phyloP scores from a whole-genome alignment of 1,140 invertebrate species.

The Colletes latitarsis region DNA sequence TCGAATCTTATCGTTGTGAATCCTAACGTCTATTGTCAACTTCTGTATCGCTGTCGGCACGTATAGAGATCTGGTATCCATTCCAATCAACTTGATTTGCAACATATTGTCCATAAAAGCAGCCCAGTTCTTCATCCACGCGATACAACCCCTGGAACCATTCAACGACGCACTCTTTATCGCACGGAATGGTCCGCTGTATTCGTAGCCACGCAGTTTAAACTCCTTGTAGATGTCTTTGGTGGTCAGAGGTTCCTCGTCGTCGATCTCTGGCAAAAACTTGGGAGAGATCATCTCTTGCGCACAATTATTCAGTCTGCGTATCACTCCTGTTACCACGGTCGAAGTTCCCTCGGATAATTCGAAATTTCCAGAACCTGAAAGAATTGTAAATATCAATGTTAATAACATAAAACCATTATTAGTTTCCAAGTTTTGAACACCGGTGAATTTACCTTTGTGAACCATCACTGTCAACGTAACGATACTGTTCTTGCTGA shows the following conservation, averaged over 20 bases:
- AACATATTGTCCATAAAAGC: slow-evolving; percentile 96
- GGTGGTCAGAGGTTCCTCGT: slow-evolving; percentile 78
- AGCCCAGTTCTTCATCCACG: slow-evolving; percentile 93
- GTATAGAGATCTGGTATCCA: slow-evolving; percentile 88
- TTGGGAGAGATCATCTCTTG: slow-evolving; percentile 68
- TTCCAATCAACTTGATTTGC: slow-evolving; percentile 90
- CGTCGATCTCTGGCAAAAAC: slow-evolving; percentile 39
- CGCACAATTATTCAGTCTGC: slow-evolving; percentile 78
- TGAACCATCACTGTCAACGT: slow-evolving; percentile 92
- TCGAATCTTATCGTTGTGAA: slow-evolving; percentile 82
- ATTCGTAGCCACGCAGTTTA: slow-evolving; percentile 94
- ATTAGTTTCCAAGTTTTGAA: too few relatives aligned
- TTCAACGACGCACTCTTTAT: slow-evolving; percentile 81
- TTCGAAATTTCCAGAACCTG: slow-evolving; percentile 77
- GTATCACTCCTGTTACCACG: slow-evolving; percentile 89
- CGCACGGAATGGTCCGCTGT: slow-evolving; percentile 89
- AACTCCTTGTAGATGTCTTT: slow-evolving; percentile 97
- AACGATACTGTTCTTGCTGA: slow-evolving; percentile 86
- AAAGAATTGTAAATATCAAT: not conserved
- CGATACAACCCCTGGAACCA: slow-evolving; percentile 80
- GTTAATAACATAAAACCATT: too few relatives aligned
- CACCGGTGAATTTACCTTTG: slow-evolving; percentile 79
- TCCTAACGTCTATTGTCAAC: slow-evolving; percentile 88
- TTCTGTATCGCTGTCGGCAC: slow-evolving; percentile 93
- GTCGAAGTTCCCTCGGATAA: slow-evolving; percentile 89